phyloP scores from a whole-genome alignment of 2,888 invertebrate species.

The Ferrisia virgata region DNA sequence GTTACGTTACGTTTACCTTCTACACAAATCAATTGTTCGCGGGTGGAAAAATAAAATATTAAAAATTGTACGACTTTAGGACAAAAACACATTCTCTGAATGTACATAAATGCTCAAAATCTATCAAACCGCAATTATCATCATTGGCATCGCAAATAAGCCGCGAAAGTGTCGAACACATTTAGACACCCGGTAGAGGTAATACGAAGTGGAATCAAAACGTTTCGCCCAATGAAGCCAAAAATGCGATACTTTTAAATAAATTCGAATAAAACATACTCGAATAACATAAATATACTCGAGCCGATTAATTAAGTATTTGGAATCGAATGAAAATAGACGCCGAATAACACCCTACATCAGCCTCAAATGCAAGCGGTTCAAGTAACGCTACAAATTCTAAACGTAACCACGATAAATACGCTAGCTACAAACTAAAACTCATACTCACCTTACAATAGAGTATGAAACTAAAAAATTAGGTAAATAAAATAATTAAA shows the following conservation, averaged over 20 bases:
- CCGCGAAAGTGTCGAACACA: too few species aligned
- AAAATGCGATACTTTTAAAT: too few species aligned
- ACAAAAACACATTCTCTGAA: too few species aligned
- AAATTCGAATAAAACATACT: too few species aligned
- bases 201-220: too few species aligned
- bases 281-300: neutral
- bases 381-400: neutral
- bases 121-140: too few species aligned
- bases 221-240: too few species aligned
- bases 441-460: neutral
- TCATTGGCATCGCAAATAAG: too few species aligned
- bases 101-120: too few species aligned
- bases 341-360: neutral
- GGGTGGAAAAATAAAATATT: neutral
- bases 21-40: neutral
- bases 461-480: neutral
- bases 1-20: too few species aligned
- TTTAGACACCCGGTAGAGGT: too few species aligned
- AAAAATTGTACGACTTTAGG: too few species aligned
- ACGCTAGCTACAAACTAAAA: neutral
- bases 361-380: neutral
- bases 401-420: neutral
- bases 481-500: neutral
- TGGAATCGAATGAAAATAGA: neutral
- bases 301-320: neutral